A percentile compares a stretch with the other conserved stretches of the same genome.
Conservation (phyloP, 1,140 invertebrate genomes). For the Pteromalus puparum region DNA sequence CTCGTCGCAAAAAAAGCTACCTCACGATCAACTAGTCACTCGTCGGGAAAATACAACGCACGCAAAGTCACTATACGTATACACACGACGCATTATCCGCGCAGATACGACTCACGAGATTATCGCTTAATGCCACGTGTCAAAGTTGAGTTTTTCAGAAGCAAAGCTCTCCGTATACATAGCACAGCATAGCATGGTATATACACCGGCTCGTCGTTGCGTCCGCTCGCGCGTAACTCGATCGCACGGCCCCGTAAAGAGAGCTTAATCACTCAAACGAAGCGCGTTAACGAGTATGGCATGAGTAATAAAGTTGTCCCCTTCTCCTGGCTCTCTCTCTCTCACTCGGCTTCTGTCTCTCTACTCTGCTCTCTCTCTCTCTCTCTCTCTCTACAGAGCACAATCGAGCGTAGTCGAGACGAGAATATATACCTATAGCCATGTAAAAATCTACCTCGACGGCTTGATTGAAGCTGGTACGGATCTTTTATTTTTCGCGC, state of each 20-base stretch:
- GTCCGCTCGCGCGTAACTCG: not conserved
- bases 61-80: no score
- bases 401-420: not conserved
- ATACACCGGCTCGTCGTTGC: not conserved
- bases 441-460: not conserved
- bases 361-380: not conserved
- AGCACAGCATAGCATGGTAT: not conserved
- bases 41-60: no score
- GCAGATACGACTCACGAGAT: not conserved
- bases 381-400: not conserved
- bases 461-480: not conserved
- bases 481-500: not conserved
- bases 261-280: constrained; percentile 34
- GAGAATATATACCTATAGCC: not conserved
- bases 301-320: constrained; percentile 15
- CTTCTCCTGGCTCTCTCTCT: not conserved
- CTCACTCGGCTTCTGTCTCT: not conserved
- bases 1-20: no score
- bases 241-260: constrained; percentile 11
- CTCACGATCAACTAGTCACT: no score
- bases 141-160: not conserved
- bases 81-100: no score
- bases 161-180: no score
- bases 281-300: constrained; percentile 18
- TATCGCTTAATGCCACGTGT: not conserved